Base-by-base conservation (phyloP, 1,140 invertebrate species). In the Diabrotica undecimpunctata region DNA sequence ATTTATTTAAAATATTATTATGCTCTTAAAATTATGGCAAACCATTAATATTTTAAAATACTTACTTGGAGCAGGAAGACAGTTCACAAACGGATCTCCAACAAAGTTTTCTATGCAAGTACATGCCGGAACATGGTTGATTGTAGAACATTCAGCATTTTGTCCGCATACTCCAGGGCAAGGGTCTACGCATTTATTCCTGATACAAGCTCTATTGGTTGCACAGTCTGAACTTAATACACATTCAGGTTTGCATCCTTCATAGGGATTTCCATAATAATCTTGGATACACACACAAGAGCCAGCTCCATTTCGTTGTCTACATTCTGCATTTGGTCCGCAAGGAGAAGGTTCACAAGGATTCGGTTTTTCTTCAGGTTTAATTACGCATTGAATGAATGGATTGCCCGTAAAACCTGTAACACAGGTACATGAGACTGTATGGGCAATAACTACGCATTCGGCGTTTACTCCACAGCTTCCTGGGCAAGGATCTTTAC, bases 91-190 rank as follows among this genome's bases (percentile, higher is more conserved):
- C 8, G 91, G 87, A 84, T 91, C 86, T 61, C 93, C 93, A 41
- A 83, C 88, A 73, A 86, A 93, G 55, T 88, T 88, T 25, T 79
- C 67, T n/a, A 82, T 79, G 75, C 92, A 95, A 67, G 83, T 86
- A 75, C 92, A 95, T n/a, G 85, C 83, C 11, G 91, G 90, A 50
- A 88, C 81, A 76, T 94, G 92, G 75, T 90, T 91, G 12, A 90
- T 83, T 0, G 92, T 90, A 68, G 86, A 86, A 73, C 92, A 93
- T 62, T 90, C 85, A 36, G 91, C 89, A 78, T 93, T 91, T 3
- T 81, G 77, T n/a, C 92, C 92, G 80, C 92, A 94, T 53, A 86
- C 85, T 70, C 88, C 90, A 11, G 87, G 87, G 74, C 92, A 95
- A 11, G 91, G 91, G 79, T 94, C 87, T 61, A 82, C 81, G 78